A percentile compares a stretch with the other conserved stretches of the same genome.
These are phyloP conservation scores for Chrysolina oricalcia DNA, from an alignment of 2,888 invertebrate genomes.

Conservation along the genomic window DNA sequence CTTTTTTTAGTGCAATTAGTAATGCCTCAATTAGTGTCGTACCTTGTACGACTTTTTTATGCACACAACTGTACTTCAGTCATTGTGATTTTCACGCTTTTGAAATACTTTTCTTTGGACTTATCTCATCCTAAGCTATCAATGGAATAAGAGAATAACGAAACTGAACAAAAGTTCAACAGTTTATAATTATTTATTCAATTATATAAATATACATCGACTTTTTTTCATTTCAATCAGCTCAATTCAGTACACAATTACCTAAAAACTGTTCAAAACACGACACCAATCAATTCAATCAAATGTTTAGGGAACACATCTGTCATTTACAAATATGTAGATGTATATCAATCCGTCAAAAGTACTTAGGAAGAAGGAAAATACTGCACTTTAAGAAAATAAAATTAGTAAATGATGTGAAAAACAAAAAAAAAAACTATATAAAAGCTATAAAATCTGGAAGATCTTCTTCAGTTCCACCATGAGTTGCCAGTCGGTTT, in stretches of 20 bases:
- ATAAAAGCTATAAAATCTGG: conserved; percentile 85
- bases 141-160: not conserved
- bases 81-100: too few species aligned
- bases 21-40: too few species aligned
- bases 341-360: not conserved
- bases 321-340: not conserved
- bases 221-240: conserved; percentile 4
- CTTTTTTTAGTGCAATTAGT: too few species aligned
- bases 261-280: not conserved
- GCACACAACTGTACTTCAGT: too few species aligned
- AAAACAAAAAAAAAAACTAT: conserved; percentile 19
- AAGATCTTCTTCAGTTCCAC: conserved; percentile 98
- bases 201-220: conserved; percentile 51
- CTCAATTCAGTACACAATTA: not conserved
- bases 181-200: conserved; percentile 47
- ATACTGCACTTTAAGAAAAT: conserved; percentile 38
- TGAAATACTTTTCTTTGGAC: too few species aligned
- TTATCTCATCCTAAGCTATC: too few species aligned
- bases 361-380: conserved; percentile 12
- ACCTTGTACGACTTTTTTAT: too few species aligned
- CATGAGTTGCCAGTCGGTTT: conserved; percentile 98
- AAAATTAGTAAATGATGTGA: conserved; percentile 29
- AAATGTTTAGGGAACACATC: not conserved
- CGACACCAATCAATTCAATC: conserved; percentile 14
- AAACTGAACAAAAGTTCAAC: conserved; percentile 35